Base-by-base conservation (phyloP, 2,888 invertebrate genomes). In the Eupithecia inturbata region DNA sequence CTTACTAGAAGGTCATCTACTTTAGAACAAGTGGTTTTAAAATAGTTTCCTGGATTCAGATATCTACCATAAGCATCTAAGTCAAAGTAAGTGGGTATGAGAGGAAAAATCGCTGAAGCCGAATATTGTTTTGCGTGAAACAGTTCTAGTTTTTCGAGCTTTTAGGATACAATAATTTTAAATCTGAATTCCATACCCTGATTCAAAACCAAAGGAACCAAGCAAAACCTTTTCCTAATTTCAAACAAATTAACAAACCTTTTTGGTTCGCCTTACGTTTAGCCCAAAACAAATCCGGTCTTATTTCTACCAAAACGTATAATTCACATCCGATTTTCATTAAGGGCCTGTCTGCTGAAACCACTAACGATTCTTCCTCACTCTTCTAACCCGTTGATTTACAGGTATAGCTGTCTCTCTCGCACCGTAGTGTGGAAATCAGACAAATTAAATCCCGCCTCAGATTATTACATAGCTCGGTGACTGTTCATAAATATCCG, bases 391-490 rank as follows among this genome's bases (percentile, higher is more conserved):
- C 28, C 68, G 31, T 0, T 12, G n/a, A 16, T 70, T n/a, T 60
- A 39, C n/a, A 14, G 28, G 16, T 66, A 80, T 83, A 75, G 45
- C 10, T 67, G 41, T 89, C 90, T 77, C 87, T 49, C 72, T 90
- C 83, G 75, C 87, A 82, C 88, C 81, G 90, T 95, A 95, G 95
- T 95, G 95, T 95, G 95, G 76, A 96, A 96, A 96, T 96, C 96
- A 95, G 95, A 95, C 95, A 96, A 96, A 96, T 96, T 96, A 96
- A 96, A 96, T 96, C 96, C 95, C 90, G 95, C 95, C 95, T 95
- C 95, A 95, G 95, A 96, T 96, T 96, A 96, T 96, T 96, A 96
- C 95, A 96, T 96, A 96, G 95, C 95, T 95, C 95, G 95, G 95
- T 95, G 95, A 95, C 95, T 95, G 95, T 95, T 95, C 95, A 96